These are phyloP conservation scores for Rhegmatorhina hoffmannsi DNA, from an alignment of 2,113 vertebrate genomes.

Conservation along the genomic window DNA sequence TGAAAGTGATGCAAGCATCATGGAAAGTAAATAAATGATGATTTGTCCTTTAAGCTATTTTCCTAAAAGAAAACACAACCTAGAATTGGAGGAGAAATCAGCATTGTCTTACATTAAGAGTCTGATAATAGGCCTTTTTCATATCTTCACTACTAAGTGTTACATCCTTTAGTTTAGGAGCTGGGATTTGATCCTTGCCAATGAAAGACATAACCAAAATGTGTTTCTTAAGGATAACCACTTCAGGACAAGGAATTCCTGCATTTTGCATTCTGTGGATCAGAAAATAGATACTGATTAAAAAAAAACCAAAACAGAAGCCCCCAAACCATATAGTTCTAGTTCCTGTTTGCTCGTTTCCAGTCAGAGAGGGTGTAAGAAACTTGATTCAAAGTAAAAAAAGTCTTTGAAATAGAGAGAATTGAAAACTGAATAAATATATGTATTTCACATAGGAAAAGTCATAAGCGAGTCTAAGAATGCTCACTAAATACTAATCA, in stretches of 20 bases:
- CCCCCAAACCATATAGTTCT: background rate
- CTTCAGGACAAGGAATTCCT: constrained; percentile 90
- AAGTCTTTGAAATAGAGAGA: background rate
- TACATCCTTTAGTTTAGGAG: constrained; percentile 94
- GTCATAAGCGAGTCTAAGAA: background rate
- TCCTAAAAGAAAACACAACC: background rate
- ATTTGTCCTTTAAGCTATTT: background rate
- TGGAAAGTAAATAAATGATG: background rate
- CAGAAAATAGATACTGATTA: background rate
- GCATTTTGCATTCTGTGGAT: constrained; percentile 89
- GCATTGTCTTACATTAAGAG: constrained; percentile 79
- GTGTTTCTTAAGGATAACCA: constrained; percentile 93
- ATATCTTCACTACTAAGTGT: constrained; percentile 86
- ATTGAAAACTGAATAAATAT: background rate
- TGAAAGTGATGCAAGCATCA: background rate
- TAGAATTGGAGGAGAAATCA: background rate
- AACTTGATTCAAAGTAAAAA: background rate
- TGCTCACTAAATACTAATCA: background rate
- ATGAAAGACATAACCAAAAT: constrained; percentile 98
- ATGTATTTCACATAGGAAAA: background rate
- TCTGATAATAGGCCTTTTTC: constrained; percentile 87
- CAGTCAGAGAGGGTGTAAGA: background rate
- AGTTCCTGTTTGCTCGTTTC: background rate
- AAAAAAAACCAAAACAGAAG: background rate
- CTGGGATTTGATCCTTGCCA: constrained; percentile 91